Evolutionary conservation across 2,113 vertebrate species (phyloP), one percentile per base, ranked within the genome.

Genomic region (Myiozetetes cayanensis): DNA sequence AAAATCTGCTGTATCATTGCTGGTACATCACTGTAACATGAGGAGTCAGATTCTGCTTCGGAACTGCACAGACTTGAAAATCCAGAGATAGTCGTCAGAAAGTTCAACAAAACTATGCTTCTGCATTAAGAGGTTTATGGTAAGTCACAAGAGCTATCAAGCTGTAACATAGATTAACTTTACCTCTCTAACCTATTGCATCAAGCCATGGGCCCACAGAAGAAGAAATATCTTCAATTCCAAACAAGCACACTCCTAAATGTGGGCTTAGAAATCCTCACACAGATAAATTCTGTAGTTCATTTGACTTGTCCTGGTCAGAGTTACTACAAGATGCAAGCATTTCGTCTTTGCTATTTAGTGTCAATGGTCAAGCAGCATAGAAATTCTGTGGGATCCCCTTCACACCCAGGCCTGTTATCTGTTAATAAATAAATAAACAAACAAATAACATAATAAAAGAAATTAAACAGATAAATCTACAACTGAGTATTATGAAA

Each of bases 361-460:
- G 7, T 5, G 1, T 62, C 35, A 20, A 0, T 27, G 50, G 62
- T 97, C 94, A 97, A 81, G 96, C 97, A 76, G 87, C 72, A 65
- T 78, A 98, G 52, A 92, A 93, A 55, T 96, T 81, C 72, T 97
- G 95, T 66, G 97, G 96, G 44, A 97, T 94, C 17, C 97, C 97
- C 95, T 97, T 98, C 85, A 97, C 97, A 31, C 96, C 97, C 71
- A 97, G 85, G 41, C 97, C 96, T 44, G 97, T 97, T 94, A 97
- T 85, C 97, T 97, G 94, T 95, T 84, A 37, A 8, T 25, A 24
- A 49, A 49, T 23, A 47, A 47, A 49, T 3, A 84, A 68, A 13
- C 76, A 46, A 73, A 46, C 4, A 10, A 70, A 2, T 21, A 61
- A 71, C n/a, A 27, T 46, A 67, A 62, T 8, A 30, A 62, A 66